Conservation (phyloP, 2,113 vertebrate species). For the Cariama cristata region DNA sequence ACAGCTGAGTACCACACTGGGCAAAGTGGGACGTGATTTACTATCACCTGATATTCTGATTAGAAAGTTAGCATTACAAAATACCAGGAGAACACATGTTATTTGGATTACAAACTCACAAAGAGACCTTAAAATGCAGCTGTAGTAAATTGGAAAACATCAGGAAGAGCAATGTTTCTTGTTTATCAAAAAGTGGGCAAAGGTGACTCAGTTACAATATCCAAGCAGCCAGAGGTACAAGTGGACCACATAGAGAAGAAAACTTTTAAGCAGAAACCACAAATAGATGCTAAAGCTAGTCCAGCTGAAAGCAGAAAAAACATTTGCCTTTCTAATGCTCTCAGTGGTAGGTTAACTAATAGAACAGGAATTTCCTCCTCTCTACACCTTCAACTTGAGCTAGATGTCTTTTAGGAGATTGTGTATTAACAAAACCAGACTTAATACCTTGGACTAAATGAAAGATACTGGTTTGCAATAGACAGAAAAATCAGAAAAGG, state of each 20-base stretch:
- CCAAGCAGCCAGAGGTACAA: neutral
- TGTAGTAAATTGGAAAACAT: neutral
- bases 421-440: neutral
- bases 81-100: neutral
- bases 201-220: neutral
- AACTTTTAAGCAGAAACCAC: neutral
- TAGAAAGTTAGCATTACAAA: neutral
- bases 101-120: neutral
- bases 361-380: neutral
- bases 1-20: neutral
- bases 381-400: neutral
- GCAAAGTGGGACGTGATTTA: neutral
- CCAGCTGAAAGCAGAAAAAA: neutral
- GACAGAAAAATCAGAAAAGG: neutral
- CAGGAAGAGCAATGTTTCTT: neutral
- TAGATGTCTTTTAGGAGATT: neutral
- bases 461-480: neutral
- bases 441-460: neutral
- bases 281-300: neutral
- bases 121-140: neutral
- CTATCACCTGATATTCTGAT: neutral
- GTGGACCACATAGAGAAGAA: neutral
- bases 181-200: neutral
- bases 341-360: neutral
- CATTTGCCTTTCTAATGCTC: neutral